Conservation (phyloP, 2,797 vertebrate species). For the Hapalemur alaotrensis region DNA sequence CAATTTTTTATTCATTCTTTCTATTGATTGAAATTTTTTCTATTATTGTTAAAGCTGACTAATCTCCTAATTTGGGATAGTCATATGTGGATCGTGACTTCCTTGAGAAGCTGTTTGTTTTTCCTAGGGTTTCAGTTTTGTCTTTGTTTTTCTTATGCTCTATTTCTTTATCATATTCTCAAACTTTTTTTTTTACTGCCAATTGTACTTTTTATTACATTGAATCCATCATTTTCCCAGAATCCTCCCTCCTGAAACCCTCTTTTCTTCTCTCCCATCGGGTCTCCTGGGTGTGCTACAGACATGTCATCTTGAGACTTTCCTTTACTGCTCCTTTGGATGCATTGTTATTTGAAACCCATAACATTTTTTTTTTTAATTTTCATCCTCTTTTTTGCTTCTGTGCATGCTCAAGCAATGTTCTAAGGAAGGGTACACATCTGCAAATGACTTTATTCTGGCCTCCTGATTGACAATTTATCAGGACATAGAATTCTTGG, state of each 20-base stretch:
- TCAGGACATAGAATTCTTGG: not conserved
- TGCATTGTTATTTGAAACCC: not conserved
- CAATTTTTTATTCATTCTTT: not conserved
- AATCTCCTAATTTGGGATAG: not conserved
- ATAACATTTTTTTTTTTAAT: not conserved
- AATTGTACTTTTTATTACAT: not conserved
- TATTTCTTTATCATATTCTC: not conserved
- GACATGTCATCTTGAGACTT: not conserved
- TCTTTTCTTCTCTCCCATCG: not conserved
- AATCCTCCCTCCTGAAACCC: not conserved
- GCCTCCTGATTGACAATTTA: not conserved
- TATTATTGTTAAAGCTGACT: not conserved
- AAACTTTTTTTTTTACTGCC: not conserved
- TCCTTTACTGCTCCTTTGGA: not conserved
- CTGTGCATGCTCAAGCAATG: not conserved
- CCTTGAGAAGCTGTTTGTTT: not conserved
- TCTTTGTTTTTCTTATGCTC: not conserved
- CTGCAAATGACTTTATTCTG: conserved; percentile 1
- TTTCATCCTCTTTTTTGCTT: not conserved
- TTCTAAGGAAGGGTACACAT: not conserved
- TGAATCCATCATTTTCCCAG: not conserved
- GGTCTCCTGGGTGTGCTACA: not conserved
- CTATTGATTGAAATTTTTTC: not conserved
- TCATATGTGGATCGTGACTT: not conserved
- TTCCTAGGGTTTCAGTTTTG: not conserved